Base-by-base conservation (phyloP, 2,113 vertebrate genomes). In the Etheostoma spectabile region DNA sequence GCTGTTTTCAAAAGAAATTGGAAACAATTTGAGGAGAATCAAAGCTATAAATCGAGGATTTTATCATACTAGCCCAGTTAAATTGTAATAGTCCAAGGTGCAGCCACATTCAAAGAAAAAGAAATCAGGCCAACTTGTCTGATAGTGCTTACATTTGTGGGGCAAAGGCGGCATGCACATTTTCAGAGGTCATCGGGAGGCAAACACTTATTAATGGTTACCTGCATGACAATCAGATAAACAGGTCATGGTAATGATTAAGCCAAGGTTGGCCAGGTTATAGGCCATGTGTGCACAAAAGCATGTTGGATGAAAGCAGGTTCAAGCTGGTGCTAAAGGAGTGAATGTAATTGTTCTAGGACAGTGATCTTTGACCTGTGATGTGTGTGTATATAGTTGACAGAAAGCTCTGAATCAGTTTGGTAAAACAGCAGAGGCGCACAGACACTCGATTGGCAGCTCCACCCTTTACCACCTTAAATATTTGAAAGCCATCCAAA, bases 151-250 rank as follows among this genome's bases (percentile, higher is more conserved):
- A 96, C 95, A 96, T 97, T 97, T 95, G 92, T 91, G 88, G 94
- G 93, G 93, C 95, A 95, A 95, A 95, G 95, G 95, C 93, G 91
- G 93, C 93, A 91, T 93, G 95, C 93, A 82, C 89, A 95, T 96
- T 96, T 95, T 95, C 96, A 96, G 96, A 98, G 97, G 97, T 98
- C 98, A 97, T 95, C 95, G 93, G 94, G 95, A 96, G 96, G 96
- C 96, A 98, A 99, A 99, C 96, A 98, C 95, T 95, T 97, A 99
- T 99, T 99, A 99, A 99, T 99, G 97, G 96, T 98, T 99, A 98
- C 97, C 97, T 92, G 95, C 95, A 94, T 96, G 96, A 95, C 95
- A 96, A 95, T 95, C 95, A 97, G 97, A 97, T 96, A 97, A 97
- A 96, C 96, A 93, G 96, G 96, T 96, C 96, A 95, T 85, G 95